These are phyloP conservation scores for Leuciscus idus DNA, from an alignment of 2,113 vertebrate genomes.

Conservation along the genomic window DNA sequence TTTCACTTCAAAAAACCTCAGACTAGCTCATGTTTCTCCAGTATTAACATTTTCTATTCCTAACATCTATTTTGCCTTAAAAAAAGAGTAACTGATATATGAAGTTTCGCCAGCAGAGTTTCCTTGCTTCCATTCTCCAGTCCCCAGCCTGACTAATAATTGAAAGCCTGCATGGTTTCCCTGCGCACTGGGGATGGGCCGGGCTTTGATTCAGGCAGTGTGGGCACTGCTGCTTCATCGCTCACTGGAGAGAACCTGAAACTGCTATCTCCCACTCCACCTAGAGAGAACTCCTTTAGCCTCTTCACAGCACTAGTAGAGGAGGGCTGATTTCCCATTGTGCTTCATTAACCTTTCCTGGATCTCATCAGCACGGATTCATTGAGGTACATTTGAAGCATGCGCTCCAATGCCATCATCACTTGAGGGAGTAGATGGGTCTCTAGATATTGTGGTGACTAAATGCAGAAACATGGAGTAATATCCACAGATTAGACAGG, in stretches of 20 bases:
- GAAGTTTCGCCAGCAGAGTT: neutral
- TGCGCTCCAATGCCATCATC: conserved; percentile 17
- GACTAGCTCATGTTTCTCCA: neutral
- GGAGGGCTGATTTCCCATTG: conserved; percentile 61
- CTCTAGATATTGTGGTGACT: conserved; percentile 49
- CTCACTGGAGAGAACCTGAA: conserved; percentile 50
- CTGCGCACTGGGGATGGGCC: conserved; percentile 30
- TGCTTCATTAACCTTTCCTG: conserved; percentile 62
- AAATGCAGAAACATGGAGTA: conserved; percentile 50
- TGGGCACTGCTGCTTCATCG: conserved; percentile 50
- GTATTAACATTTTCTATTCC: conserved; percentile 3
- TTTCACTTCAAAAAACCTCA: neutral
- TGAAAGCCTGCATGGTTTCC: conserved; percentile 31
- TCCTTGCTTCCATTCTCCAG: conserved; percentile 12
- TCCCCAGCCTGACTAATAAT: conserved; percentile 31
- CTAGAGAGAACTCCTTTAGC: conserved; percentile 51
- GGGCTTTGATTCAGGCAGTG: conserved; percentile 52
- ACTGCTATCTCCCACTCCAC: conserved; percentile 51
- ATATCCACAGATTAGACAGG: conserved; percentile 51
- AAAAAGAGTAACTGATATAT: conserved; percentile 21
- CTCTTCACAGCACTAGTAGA: conserved; percentile 45
- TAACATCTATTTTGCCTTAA: conserved; percentile 1
- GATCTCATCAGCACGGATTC: conserved; percentile 59
- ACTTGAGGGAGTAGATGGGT: conserved; percentile 35
- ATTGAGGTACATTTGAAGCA: conserved; percentile 38